Evolutionary conservation across 2,113 vertebrate genomes (phyloP).

Genomic region (Pterophyllum scalare): DNA sequence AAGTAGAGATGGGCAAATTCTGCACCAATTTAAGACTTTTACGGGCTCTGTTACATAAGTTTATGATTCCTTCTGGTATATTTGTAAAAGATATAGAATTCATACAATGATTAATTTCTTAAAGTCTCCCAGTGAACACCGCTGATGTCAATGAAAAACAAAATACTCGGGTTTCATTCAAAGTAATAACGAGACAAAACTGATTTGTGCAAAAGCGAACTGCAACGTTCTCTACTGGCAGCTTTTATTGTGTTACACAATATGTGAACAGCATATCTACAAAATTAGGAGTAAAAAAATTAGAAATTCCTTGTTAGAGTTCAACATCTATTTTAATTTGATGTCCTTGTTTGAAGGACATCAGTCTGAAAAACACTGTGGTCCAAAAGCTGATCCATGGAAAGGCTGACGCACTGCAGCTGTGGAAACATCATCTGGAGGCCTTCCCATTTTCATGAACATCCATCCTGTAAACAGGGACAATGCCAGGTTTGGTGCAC

Average conservation of each 20-base stretch:
- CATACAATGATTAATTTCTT: background rate
- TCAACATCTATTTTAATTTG: conserved; percentile 20
- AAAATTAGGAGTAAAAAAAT: conserved; percentile 73
- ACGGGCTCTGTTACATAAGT: background rate
- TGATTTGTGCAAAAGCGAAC: conserved; percentile 19
- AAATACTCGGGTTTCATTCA: background rate
- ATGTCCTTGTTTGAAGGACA: conserved; percentile 12
- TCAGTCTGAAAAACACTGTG: conserved; percentile 29
- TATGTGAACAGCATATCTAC: conserved; percentile 70
- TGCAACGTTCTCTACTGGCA: conserved; percentile 34
- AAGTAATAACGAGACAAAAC: background rate
- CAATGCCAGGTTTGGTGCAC: background rate
- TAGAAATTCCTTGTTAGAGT: conserved; percentile 55
- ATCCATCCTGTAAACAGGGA: conserved; percentile 87
- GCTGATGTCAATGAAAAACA: background rate
- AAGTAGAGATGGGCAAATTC: background rate
- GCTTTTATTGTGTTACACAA: conserved; percentile 75
- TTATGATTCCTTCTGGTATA: background rate
- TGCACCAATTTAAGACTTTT: background rate
- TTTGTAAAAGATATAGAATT: background rate
- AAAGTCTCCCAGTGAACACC: background rate
- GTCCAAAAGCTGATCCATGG: conserved; percentile 35
- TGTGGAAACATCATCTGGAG: conserved; percentile 84
- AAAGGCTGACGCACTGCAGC: background rate
- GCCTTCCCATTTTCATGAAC: conserved; percentile 93